Base-by-base conservation (phyloP, 2,113 vertebrate species). In the Pseudopipra pipra region DNA sequence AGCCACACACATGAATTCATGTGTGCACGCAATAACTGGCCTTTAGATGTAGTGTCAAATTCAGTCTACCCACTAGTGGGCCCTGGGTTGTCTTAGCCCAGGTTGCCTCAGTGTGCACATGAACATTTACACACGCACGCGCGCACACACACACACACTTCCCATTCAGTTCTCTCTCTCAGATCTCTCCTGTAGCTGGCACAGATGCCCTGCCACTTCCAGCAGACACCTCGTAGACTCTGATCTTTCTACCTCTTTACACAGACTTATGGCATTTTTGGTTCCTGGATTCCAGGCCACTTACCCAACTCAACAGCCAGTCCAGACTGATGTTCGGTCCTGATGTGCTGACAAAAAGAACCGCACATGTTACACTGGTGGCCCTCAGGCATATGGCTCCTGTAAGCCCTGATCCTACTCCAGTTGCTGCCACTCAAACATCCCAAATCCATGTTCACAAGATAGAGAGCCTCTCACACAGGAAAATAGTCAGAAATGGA, bases 331-430 rank as follows among this genome's bases (percentile, higher is more conserved):
- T 24, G 49, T 23, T 56, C 1, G 0, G 17, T 44, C 12, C 11
- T 37, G 24, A 13, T 1, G 1, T 11, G 41, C 8, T 39, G 56
- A 17, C 22, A 28, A 12, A 21, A 1, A 3, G 13, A 33, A 12
- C 14, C 8, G 27, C 10, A 8, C 11, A 6, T 0, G 1, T 4
- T 17, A 24, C 37, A 23, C 14, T 5, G 16, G 15, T 44, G 37
- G 14, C 12, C 20, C 2, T 1, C 5, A 41, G 37, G 23, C 18
- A 2, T 10, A 2, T 8, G 24, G n/a, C 2, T 7, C 12, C 23
- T 37, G 16, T 25, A 41, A 51, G 23, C 30, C 47, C 24, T 11
- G 27, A 43, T 65, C 11, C 23, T 8, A 3, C 39, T 63, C 8
- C 46, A 39, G 9, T 2, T 58, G 30, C 35, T 79, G 17, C 54